Base-by-base conservation (phyloP, 2,888 invertebrate species). In the Agrypnus murinus region DNA sequence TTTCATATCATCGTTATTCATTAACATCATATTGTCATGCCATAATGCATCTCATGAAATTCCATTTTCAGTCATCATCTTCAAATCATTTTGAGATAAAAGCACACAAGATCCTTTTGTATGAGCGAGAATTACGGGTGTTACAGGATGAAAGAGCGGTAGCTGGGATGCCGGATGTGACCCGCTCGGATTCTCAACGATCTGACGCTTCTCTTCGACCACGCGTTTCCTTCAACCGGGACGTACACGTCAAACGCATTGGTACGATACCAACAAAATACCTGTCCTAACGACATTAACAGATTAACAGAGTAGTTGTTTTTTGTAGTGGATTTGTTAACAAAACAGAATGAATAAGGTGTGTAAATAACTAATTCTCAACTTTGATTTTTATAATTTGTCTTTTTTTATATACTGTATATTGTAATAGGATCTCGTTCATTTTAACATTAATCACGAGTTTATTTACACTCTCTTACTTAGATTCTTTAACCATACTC, bases 231-330 rank as follows among this genome's bases (percentile, higher is more conserved):
- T 95, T 95, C 89, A 95, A 95, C 90, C 90, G 93, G 86, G 95
- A 95, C 90, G 95, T 95, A 82, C 94, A 94, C 88, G 93, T 95
- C 84, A 95, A 95, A 87, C 89, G 95, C 88, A 95, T 95, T 88
- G 94, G 94, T 94, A 86, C 82, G 84, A 78, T 74, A 60, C 69
- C 45, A 58, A 55, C 38, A 60, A 36, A 53, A 36, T 48, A 55
- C n/a, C 67, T 67, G 65, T 58, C 64, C 40, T 69, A 69, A 69
- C 58, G 69, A 62, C 32, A 67, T 71, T 71, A 71, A 71, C 67
- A 66, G 59, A 65, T 65, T 65, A 65, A 65, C 63, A 14, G 7
- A 59, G 57, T 64, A 64, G 25, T 25, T 25, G 25, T 25, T n/a
- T 55, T 55, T 31, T 43, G 57, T 57, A 17, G 45, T 60, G 34